A percentile compares a stretch with the other conserved stretches of the same genome.
Evolutionary conservation across 2,888 invertebrate species (phyloP).

Genomic region (Maniola hyperantus): DNA sequence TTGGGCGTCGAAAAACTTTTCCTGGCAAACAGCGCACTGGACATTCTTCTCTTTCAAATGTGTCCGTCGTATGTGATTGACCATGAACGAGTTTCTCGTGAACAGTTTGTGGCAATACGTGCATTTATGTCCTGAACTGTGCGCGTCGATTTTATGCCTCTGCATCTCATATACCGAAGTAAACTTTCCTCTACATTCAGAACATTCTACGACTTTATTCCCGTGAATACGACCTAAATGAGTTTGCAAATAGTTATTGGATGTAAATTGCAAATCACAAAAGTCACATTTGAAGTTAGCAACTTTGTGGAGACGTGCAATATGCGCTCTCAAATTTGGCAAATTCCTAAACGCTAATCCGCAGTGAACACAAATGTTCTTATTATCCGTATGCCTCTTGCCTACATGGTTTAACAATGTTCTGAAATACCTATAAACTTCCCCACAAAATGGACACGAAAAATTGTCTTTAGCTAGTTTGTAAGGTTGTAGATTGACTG

Average conservation of each 20-base stretch:
- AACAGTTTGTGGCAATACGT: slow-evolving; percentile 60
- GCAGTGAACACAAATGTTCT: slow-evolving; percentile 62
- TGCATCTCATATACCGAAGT: slow-evolving; percentile 58
- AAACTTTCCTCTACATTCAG: slow-evolving; percentile 62
- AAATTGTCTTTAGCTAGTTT: slow-evolving; percentile 60
- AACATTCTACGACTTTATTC: slow-evolving; percentile 54
- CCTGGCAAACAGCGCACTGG: slow-evolving; percentile 59
- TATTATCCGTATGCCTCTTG: slow-evolving; percentile 58
- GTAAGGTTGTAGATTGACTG: slow-evolving; percentile 54
- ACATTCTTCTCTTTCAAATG: slow-evolving; percentile 70
- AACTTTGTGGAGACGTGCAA: slow-evolving; percentile 53
- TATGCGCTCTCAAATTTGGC: slow-evolving; percentile 61
- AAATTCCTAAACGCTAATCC: slow-evolving; percentile 61
- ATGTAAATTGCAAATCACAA: slow-evolving; percentile 53
- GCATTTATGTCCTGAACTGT: slow-evolving; percentile 63
- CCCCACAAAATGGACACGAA: slow-evolving; percentile 59
- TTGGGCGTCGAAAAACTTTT: slow-evolving; percentile 60
- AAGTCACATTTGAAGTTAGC: slow-evolving; percentile 52
- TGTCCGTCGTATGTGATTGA: slow-evolving; percentile 59
- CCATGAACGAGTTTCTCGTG: slow-evolving; percentile 62
- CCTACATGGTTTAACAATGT: slow-evolving; percentile 60
- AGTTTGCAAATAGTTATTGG: slow-evolving; percentile 50
- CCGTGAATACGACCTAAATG: slow-evolving; percentile 62
- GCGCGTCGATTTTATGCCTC: slow-evolving; percentile 56
- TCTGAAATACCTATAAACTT: slow-evolving; percentile 58